Evolutionary conservation across 2,888 invertebrate species (phyloP).

Genomic region (Tiliacea citrago): DNA sequence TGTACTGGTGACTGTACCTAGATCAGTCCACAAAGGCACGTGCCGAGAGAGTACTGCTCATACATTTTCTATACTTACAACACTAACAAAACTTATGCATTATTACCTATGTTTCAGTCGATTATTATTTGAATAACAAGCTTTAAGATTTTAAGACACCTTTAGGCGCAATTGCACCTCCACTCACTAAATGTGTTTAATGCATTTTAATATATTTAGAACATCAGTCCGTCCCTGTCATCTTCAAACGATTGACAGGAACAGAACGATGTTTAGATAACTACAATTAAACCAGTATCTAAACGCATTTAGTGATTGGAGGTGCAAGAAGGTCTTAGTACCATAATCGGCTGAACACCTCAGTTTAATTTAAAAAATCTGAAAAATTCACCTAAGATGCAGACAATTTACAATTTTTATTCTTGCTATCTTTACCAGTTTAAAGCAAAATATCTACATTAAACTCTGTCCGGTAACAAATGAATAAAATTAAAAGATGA

Average conservation of each 20-base stretch:
- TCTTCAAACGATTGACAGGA: not conserved
- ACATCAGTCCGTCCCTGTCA: not conserved
- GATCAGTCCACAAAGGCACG: not conserved
- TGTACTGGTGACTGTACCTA: not conserved
- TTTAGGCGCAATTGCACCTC: not conserved
- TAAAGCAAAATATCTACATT: slow-evolving; percentile 9
- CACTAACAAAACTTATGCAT: not conserved
- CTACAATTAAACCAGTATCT: not conserved
- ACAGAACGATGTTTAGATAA: not conserved
- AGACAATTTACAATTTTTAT: no score
- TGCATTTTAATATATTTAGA: not conserved
- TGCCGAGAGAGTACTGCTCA: not conserved
- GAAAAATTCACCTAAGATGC: not conserved
- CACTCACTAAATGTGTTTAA: not conserved
- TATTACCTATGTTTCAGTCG: not conserved
- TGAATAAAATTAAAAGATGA: slow-evolving; percentile 37
- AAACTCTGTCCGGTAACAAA: slow-evolving; percentile 8
- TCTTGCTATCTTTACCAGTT: not conserved
- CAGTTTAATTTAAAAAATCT: not conserved
- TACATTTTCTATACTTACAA: not conserved
- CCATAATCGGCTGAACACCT: no score
- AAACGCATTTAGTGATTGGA: not conserved
- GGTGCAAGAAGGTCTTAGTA: not conserved
- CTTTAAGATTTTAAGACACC: not conserved
- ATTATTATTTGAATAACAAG: not conserved